These are phyloP conservation scores for Monochamus saltuarius DNA, from an alignment of 1,140 invertebrate species.

Conservation along the genomic window DNA sequence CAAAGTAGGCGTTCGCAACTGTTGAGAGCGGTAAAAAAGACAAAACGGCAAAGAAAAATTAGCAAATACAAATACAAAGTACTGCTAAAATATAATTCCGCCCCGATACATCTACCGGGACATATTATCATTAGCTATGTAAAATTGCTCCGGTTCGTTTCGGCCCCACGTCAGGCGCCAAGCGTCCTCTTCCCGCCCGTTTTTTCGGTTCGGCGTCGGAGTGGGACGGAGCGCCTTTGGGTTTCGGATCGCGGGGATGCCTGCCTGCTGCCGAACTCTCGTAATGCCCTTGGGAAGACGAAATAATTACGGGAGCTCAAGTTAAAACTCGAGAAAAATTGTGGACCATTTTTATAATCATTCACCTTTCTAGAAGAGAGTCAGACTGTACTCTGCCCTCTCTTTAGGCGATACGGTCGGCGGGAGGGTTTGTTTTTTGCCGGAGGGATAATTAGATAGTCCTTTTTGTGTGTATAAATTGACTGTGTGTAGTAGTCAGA, in stretches of 20 bases:
- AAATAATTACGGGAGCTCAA: constrained; percentile 47
- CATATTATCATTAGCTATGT: constrained; percentile 37
- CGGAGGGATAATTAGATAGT: too few species aligned
- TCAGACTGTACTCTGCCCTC: constrained; percentile 28
- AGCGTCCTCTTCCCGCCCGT: too few species aligned
- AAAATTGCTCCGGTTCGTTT: too few species aligned
- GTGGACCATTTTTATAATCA: constrained; percentile 48
- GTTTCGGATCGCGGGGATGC: too few species aligned
- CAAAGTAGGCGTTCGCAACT: constrained; percentile 4
- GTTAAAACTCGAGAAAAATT: constrained; percentile 49
- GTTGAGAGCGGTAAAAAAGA: constrained; percentile 20
- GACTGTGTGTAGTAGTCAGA: too few species aligned
- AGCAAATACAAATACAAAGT: constrained; percentile 43
- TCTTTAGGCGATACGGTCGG: neutral
- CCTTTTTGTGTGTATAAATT: too few species aligned
- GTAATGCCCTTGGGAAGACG: constrained; percentile 39
- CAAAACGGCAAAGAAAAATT: constrained; percentile 39
- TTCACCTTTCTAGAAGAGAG: constrained; percentile 44
- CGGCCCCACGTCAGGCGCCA: too few species aligned
- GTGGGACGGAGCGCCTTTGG: too few species aligned
- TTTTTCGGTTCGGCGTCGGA: too few species aligned
- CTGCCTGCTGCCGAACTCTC: constrained; percentile 29
- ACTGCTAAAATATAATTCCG: constrained; percentile 41
- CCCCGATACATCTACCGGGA: constrained; percentile 38
- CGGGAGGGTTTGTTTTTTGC: too few species aligned